Base-by-base conservation (phyloP, 1,140 invertebrate genomes). In the Drosophila bipectinata region DNA sequence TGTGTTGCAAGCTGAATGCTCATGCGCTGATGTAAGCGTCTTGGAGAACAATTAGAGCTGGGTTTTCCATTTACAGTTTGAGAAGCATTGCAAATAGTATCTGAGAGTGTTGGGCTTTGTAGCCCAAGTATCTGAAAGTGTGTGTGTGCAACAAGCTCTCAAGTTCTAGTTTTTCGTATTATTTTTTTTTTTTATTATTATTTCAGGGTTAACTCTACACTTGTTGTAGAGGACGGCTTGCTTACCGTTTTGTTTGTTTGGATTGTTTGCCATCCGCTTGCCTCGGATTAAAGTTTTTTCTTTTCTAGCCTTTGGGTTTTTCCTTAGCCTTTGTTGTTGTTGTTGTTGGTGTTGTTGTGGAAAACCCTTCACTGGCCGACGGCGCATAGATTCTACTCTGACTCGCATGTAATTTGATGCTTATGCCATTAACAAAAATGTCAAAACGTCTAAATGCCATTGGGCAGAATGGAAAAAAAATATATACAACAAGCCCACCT, bases 361-460 rank as follows among this genome's bases (percentile, higher is more conserved):
- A 74, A 73, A 74, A 75, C 72, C 72, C 72, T 75, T 75, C 72
- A 75, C 72, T 57, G 72, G 62, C 67, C 67, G 32, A 49, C 52
- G 63, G 67, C 66, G 52, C 53, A 57, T 41, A 69, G 66, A 75
- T 75, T 75, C 72, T 66, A 4, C 30, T 54, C 62, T 72, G 60
- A 48, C 66, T 69, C 32, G 72, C 26, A 56, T 69, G 74, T 88
- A 88, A 88, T 88, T 88, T 88, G 83, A 88, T 88, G 76, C 84
- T 88, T 83, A 78, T 79, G 75, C 83, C 83, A 88, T 88, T 88
- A 88, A 88, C 79, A 89, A 88, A 87, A 88, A 88, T 88, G 84
- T 88, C 83, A 88, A 88, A 88, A 77, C 68, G 75, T 77, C 75
- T 77, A 72, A 77, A 88, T 88, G 83, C 83, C 79, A 71, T 73